Percentiles rank a stretch among this genome's conserved stretches.
Evolutionary conservation across 2,888 invertebrate genomes (phyloP).

Genomic region (Synanthedon andrenaeformis): DNA sequence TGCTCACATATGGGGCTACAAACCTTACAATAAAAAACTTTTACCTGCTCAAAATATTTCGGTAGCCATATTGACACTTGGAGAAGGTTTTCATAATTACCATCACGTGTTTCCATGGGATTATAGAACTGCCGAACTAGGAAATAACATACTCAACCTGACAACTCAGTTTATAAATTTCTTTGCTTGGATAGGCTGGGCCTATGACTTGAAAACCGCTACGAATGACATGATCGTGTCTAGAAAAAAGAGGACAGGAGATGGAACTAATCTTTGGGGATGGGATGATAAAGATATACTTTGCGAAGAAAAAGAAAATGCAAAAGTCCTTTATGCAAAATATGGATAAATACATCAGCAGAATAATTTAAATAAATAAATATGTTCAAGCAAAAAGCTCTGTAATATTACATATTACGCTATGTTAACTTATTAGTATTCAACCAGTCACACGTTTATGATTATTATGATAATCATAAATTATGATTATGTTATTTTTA

Average conservation of each 20-base stretch:
- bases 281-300: conserved; percentile 5
- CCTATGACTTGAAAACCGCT: conserved; percentile 32
- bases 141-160: conserved; percentile 28
- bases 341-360: background rate
- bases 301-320: background rate
- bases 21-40: conserved; percentile 49
- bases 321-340: background rate
- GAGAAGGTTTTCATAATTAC: conserved; percentile 43
- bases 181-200: conserved; percentile 36
- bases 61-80: conserved; percentile 18
- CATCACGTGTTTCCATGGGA: conserved; percentile 41
- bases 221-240: conserved; percentile 17
- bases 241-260: conserved; percentile 26
- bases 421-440: too few species aligned
- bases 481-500: too few species aligned
- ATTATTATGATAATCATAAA: too few species aligned
- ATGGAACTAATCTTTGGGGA: conserved; percentile 23
- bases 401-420: too few species aligned
- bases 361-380: too few species aligned
- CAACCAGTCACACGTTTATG: too few species aligned
- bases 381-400: too few species aligned
- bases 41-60: conserved; percentile 20
- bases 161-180: conserved; percentile 33
- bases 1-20: conserved; percentile 66
- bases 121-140: conserved; percentile 35